Evolutionary conservation across 2,888 invertebrate species (phyloP).

Genomic region (Fragum whitleyi): DNA sequence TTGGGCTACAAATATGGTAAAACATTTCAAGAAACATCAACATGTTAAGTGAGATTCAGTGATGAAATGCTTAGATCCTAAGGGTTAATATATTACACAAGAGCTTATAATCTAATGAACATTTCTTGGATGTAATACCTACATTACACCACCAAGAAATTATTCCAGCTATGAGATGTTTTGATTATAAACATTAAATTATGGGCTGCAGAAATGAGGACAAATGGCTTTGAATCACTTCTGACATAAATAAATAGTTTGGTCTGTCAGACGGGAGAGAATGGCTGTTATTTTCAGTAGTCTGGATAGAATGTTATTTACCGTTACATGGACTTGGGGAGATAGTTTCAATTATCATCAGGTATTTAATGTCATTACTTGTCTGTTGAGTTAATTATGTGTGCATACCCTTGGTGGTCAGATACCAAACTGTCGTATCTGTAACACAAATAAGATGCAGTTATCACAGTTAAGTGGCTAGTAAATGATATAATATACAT

Average conservation of each 20-base stretch:
- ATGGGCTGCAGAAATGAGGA: constrained; percentile 18
- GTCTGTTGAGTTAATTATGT: background rate
- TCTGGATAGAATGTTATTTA: constrained; percentile 8
- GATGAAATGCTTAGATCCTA: too few relatives aligned
- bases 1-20: too few relatives aligned
- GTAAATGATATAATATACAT: too few relatives aligned
- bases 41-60: too few relatives aligned
- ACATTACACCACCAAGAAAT: constrained; percentile 6
- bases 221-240: constrained; percentile 19
- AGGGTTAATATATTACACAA: background rate
- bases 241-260: constrained; percentile 17
- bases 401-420: too few relatives aligned
- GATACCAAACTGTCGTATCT: too few relatives aligned
- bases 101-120: constrained; percentile 16
- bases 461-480: too few relatives aligned
- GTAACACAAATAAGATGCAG: too few relatives aligned
- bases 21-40: too few relatives aligned
- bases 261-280: background rate
- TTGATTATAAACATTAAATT: constrained; percentile 16
- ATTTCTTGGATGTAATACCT: constrained; percentile 9
- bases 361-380: constrained; percentile 11
- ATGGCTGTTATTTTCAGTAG: constrained; percentile 10
- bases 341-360: constrained; percentile 15
- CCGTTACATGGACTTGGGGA: background rate
- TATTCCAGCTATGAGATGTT: background rate